phyloP scores from a whole-genome alignment of 2,888 invertebrate genomes.

The Eupeodes luniger region DNA sequence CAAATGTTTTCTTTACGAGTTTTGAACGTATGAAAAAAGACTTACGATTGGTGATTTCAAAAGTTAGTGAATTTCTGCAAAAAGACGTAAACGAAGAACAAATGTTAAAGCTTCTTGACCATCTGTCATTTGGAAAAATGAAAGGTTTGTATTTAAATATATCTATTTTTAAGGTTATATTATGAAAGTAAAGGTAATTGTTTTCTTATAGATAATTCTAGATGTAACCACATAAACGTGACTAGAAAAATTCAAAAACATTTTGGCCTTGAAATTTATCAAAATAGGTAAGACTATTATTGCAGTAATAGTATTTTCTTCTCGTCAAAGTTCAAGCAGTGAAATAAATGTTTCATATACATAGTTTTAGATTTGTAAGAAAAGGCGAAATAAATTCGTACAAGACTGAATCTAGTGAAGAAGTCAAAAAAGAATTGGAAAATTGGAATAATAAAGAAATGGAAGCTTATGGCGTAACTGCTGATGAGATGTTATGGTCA shows the following conservation, averaged over 20 bases:
- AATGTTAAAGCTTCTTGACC: slow-evolving; percentile 45
- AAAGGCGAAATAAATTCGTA: slow-evolving; percentile 1
- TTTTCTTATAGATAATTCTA: neutral
- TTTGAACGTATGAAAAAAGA: slow-evolving; percentile 79
- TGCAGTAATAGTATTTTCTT: no score
- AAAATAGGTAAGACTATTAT: neutral
- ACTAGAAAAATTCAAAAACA: neutral
- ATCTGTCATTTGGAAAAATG: slow-evolving; percentile 75
- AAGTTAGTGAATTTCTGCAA: slow-evolving; percentile 69
- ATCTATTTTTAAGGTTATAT: no score
- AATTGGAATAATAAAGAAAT: neutral
- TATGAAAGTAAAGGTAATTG: neutral
- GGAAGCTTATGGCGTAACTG: neutral
- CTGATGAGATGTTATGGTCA: neutral
- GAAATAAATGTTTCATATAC: no score
- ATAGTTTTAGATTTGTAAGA: neutral
- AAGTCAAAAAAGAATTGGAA: neutral
- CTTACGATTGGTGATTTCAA: slow-evolving; percentile 72
- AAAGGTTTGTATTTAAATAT: slow-evolving; percentile 38
- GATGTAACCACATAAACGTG: neutral
- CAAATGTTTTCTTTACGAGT: slow-evolving; percentile 78
- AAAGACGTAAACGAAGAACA: slow-evolving; percentile 48
- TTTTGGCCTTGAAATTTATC: neutral
- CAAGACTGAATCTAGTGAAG: neutral
- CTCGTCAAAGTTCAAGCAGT: no score